Percentiles rank a stretch among this genome's conserved stretches.
These are phyloP conservation scores for Pseudochirops corinnae DNA, from an alignment of 2,797 vertebrate species.

Conservation along the genomic window DNA sequence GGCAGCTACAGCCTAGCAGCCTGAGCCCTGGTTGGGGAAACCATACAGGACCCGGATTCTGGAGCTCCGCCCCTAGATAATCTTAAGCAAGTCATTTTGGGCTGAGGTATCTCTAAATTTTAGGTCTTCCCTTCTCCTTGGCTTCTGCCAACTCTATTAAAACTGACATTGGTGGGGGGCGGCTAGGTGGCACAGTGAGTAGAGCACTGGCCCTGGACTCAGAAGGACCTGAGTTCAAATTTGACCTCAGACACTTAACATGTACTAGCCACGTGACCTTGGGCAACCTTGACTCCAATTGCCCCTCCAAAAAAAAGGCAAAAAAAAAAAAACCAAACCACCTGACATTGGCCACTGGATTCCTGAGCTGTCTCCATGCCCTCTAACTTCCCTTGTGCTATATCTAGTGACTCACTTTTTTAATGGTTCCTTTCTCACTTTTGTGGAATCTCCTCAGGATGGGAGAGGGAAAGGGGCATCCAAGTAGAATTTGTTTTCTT, in stretches of 20 bases:
- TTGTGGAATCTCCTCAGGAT: neutral
- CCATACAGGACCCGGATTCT: neutral
- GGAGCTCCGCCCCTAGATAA: neutral
- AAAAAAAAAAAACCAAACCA: too few relatives aligned
- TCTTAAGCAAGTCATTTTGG: neutral
- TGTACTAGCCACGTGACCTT: too few relatives aligned
- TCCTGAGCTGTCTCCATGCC: neutral
- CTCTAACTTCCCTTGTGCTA: neutral
- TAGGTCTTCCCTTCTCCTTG: neutral
- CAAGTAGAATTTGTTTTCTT: neutral
- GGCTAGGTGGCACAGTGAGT: too few relatives aligned
- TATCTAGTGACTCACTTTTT: neutral
- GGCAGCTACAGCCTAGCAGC: neutral
- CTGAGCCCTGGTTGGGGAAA: neutral
- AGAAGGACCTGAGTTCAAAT: too few relatives aligned
- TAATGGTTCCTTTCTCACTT: neutral
- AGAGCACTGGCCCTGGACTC: too few relatives aligned
- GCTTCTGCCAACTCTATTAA: neutral
- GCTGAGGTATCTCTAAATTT: neutral
- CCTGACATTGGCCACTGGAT: neutral
- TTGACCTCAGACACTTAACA: too few relatives aligned
- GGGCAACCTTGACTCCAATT: too few relatives aligned
- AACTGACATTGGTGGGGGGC: neutral
- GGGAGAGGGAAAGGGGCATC: neutral
- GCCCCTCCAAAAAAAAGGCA: too few relatives aligned